Conservation (phyloP, 2,888 invertebrate species). For the Melikaiella ostensackeni region DNA sequence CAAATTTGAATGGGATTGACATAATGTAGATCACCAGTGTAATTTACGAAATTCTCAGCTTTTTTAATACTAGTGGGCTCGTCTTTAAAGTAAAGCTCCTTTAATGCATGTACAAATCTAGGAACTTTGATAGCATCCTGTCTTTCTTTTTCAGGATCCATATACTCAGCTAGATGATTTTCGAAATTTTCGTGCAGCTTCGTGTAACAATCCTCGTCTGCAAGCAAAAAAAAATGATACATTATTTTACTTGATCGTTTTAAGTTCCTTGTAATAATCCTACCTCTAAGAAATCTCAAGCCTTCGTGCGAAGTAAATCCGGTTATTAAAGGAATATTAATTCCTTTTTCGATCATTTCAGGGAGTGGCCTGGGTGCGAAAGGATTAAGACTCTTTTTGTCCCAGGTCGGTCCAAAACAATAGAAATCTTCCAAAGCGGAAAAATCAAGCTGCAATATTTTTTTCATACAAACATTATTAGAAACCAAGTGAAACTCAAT, state of each 20-base stretch:
- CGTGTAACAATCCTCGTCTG: neutral
- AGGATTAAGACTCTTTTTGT: conserved; percentile 50
- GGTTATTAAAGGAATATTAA: conserved; percentile 78
- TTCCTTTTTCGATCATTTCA: conserved; percentile 61
- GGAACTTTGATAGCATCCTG: neutral
- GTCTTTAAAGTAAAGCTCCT: neutral
- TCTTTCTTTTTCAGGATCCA: neutral
- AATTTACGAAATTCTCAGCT: neutral
- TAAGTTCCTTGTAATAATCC: neutral
- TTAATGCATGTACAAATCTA: neutral
- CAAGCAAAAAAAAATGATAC: no score
- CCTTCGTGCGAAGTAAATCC: conserved; percentile 79
- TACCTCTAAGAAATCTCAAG: conserved; percentile 59
- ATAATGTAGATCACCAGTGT: neutral
- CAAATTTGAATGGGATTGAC: neutral
- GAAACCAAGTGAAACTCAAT: neutral
- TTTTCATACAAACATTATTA: neutral
- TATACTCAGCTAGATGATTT: neutral
- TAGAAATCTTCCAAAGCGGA: neutral
- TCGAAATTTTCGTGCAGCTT: neutral
- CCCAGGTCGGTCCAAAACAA: conserved; percentile 49
- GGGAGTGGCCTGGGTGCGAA: conserved; percentile 65
- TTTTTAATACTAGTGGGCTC: neutral
- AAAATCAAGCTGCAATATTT: neutral
- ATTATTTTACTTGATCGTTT: no score